These are phyloP conservation scores for Ammodytes marinus DNA, from an alignment of 2,113 vertebrate genomes.

Conservation along the genomic window DNA sequence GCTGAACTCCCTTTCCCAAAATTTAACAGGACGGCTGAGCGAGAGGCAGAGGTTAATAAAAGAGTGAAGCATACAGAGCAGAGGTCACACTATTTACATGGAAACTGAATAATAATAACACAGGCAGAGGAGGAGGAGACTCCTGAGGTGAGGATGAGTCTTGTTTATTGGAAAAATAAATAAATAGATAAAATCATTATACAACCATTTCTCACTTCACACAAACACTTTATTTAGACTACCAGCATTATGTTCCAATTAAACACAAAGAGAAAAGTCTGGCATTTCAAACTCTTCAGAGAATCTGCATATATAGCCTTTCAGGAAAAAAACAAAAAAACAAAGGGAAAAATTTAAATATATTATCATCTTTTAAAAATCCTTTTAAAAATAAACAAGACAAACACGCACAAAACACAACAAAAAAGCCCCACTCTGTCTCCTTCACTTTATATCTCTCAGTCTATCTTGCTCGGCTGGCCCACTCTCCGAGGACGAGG, in stretches of 20 bases:
- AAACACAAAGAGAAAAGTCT: slow-evolving; percentile 74
- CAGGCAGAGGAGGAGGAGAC: slow-evolving; percentile 27
- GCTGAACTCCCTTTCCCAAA: background rate
- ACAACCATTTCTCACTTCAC: slow-evolving; percentile 69
- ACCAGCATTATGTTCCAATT: slow-evolving; percentile 79
- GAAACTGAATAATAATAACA: slow-evolving; percentile 41
- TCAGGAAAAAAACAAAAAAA: slow-evolving; percentile 60
- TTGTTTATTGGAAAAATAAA: slow-evolving; percentile 43
- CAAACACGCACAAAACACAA: slow-evolving; percentile 85
- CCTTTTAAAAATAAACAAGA: slow-evolving; percentile 84
- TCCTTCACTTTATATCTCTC: slow-evolving; percentile 63
- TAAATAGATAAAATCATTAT: slow-evolving; percentile 52
- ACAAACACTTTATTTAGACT: slow-evolving; percentile 75
- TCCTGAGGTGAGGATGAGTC: slow-evolving; percentile 59
- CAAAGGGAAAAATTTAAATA: slow-evolving; percentile 80
- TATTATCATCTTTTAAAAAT: slow-evolving; percentile 82
- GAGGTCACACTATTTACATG: slow-evolving; percentile 45
- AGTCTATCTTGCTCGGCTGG: slow-evolving; percentile 53
- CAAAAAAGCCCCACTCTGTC: slow-evolving; percentile 81
- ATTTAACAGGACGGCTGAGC: slow-evolving; percentile 12
- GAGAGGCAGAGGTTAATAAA: slow-evolving; percentile 8
- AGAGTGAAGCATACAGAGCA: background rate
- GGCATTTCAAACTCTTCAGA: slow-evolving; percentile 72
- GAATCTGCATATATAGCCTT: slow-evolving; percentile 70
- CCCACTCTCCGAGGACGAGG: slow-evolving; percentile 79